phyloP scores from a whole-genome alignment of 2,888 invertebrate species.

The Adineta ricciae region DNA sequence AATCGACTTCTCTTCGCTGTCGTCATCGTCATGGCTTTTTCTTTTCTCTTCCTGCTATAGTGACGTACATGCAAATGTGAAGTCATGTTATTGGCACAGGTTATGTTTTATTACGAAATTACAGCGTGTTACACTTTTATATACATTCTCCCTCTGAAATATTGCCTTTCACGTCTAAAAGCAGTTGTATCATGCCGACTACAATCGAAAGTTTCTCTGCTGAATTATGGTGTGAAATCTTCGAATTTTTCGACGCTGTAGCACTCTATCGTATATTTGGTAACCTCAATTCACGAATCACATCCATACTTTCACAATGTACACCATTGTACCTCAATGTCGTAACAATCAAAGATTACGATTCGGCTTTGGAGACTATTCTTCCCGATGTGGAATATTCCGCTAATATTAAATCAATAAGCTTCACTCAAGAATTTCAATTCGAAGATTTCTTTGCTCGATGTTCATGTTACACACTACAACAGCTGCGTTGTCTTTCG shows the following conservation, averaged over 20 bases:
- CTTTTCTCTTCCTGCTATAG: too few relatives aligned
- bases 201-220: background rate
- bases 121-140: too few relatives aligned
- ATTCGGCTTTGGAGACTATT: background rate
- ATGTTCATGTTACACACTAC: background rate
- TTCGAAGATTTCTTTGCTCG: background rate
- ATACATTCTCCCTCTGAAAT: too few relatives aligned
- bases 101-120: too few relatives aligned
- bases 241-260: background rate
- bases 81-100: too few relatives aligned
- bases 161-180: too few relatives aligned
- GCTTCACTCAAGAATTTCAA: background rate
- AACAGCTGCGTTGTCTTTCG: background rate
- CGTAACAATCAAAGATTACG: background rate
- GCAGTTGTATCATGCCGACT: too few relatives aligned
- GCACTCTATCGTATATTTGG: background rate
- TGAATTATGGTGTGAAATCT: background rate
- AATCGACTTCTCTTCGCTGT: too few relatives aligned
- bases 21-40: too few relatives aligned
- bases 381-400: background rate
- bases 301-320: background rate
- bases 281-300: background rate
- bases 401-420: background rate
- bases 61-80: too few relatives aligned
- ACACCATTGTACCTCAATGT: background rate